Conservation (phyloP, 2,113 vertebrate species). For the Brachirus orientalis region DNA sequence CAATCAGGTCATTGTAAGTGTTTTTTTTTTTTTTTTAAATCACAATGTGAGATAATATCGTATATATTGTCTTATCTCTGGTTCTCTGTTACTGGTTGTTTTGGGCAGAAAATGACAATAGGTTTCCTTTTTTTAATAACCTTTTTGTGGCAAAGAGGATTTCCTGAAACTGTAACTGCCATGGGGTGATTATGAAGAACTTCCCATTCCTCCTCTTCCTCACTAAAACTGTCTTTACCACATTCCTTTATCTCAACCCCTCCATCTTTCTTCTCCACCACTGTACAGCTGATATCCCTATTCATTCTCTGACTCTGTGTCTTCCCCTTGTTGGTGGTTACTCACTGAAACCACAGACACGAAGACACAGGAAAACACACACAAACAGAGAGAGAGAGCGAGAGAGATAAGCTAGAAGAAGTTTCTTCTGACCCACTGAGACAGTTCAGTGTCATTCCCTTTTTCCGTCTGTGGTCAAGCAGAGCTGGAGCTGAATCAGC, state of each 20-base stretch:
- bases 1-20: no score
- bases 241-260: conserved; percentile 21
- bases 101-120: neutral
- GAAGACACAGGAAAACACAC: conserved; percentile 48
- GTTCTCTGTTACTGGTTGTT: no score
- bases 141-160: neutral
- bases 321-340: conserved; percentile 26
- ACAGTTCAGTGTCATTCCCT: no score
- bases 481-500: no score
- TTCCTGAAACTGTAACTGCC: neutral
- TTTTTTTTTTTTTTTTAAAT: no score
- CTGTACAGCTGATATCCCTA: neutral
- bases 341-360: conserved; percentile 48
- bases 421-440: conserved; percentile 37
- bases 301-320: conserved; percentile 6
- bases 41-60: no score
- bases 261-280: neutral
- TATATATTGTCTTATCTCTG: no score
- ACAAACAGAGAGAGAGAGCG: conserved; percentile 25
- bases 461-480: no score
- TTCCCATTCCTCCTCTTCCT: conserved; percentile 20
- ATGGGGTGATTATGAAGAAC: conserved; percentile 11
- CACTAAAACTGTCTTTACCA: conserved; percentile 9
- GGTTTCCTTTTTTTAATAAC: conserved; percentile 5
- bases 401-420: conserved; percentile 45